Percentiles rank a stretch among this genome's conserved stretches.
phyloP scores from a whole-genome alignment of 2,113 vertebrate genomes.

The Aspidoscelis tigris region DNA sequence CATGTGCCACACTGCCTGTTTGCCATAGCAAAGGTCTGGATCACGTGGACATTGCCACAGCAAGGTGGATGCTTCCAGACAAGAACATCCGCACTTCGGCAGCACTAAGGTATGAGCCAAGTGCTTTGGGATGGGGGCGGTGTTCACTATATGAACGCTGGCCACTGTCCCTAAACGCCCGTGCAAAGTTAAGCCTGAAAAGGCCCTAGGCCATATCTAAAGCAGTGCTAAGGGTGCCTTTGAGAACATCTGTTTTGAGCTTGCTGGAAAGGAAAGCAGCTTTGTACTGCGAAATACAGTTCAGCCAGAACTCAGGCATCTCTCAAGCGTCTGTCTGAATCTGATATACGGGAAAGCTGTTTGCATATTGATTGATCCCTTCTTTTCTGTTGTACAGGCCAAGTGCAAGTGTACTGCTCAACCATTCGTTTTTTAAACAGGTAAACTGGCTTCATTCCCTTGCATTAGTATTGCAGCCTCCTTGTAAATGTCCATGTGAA shows the following conservation, averaged over 20 bases:
- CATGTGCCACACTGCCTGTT: too few relatives aligned
- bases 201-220: neutral
- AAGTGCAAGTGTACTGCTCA: slow-evolving; percentile 85
- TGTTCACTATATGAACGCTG: too few relatives aligned
- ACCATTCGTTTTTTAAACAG: slow-evolving; percentile 98
- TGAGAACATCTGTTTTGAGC: neutral
- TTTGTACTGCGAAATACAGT: neutral
- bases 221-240: neutral
- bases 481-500: neutral
- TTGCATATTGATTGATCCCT: slow-evolving; percentile 6
- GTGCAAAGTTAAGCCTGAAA: too few relatives aligned
- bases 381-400: slow-evolving; percentile 79
- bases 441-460: slow-evolving; percentile 68
- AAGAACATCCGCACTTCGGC: too few relatives aligned
- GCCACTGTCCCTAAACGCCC: too few relatives aligned
- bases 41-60: too few relatives aligned
- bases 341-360: neutral
- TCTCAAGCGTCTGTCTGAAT: neutral
- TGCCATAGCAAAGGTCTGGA: too few relatives aligned
- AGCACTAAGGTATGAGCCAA: too few relatives aligned
- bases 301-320: neutral
- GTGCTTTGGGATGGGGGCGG: too few relatives aligned
- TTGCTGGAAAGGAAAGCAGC: neutral
- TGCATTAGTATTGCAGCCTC: neutral
- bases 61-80: too few relatives aligned